phyloP scores from a whole-genome alignment of 30 jellyfish, hydroid and myxozoan genomes.

The Sanderia malayensis region DNA sequence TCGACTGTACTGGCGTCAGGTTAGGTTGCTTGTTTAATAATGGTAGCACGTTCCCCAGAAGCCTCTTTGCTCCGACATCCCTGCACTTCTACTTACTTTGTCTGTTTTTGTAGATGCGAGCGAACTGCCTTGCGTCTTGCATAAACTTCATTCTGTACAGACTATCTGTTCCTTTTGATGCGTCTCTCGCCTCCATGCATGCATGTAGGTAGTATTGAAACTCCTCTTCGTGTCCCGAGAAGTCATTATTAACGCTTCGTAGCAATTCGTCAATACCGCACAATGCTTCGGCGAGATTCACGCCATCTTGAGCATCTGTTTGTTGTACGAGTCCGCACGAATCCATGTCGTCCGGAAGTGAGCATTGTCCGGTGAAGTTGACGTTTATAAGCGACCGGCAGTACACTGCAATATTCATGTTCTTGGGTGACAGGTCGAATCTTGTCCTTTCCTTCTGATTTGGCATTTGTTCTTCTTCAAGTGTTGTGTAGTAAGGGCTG shows the following conservation, averaged over 20 bases:
- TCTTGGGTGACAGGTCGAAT: constrained; percentile 70
- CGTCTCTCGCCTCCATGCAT: constrained; percentile 49
- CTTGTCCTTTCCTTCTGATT: constrained; percentile 6
- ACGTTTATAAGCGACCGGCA: constrained; percentile 65
- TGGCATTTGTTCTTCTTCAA: not conserved
- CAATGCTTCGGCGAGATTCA: constrained; percentile 47
- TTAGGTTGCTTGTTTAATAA: no score
- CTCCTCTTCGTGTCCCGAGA: constrained; percentile 92
- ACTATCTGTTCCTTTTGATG: constrained; percentile 11
- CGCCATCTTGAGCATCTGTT: constrained; percentile 7
- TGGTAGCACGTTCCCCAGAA: no score
- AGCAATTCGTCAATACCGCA: constrained; percentile 56
- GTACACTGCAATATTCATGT: constrained; percentile 52
- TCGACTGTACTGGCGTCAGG: no score
- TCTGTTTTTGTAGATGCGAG: constrained; percentile 44
- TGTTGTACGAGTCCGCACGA: constrained; percentile 39
- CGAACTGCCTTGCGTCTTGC: constrained; percentile 56
- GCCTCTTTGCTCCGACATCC: no score
- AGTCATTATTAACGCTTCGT: constrained; percentile 66
- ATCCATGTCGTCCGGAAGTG: constrained; percentile 6
- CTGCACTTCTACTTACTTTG: constrained; percentile 36
- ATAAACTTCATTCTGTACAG: constrained; percentile 34
- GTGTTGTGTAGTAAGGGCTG: not conserved
- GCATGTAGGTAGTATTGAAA: constrained; percentile 56
- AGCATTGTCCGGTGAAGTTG: constrained; percentile 58